phyloP scores from a whole-genome alignment of 2,113 vertebrate genomes.

The Neodon shergylaensis region DNA sequence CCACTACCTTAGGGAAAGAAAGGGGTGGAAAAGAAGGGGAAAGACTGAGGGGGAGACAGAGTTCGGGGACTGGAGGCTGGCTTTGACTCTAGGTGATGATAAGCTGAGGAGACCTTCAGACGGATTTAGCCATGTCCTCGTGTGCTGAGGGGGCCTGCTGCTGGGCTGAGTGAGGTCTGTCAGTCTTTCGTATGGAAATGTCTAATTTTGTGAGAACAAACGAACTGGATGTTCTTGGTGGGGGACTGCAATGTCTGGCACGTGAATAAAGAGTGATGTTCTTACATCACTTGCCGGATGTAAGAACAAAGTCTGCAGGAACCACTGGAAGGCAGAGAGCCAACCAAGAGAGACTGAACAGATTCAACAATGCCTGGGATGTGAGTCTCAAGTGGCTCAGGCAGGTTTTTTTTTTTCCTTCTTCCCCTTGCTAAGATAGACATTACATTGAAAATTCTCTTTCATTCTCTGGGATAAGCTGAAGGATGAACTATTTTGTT shows the following conservation, averaged over 20 bases:
- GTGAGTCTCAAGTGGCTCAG: not conserved
- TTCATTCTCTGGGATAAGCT: slow-evolving; percentile 5
- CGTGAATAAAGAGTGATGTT: not conserved
- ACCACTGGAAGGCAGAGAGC: not conserved
- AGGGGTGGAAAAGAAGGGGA: rapidly evolving
- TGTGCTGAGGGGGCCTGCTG: rapidly evolving
- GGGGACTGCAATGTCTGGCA: rapidly evolving
- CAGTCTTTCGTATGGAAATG: not conserved
- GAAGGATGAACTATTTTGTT: slow-evolving; percentile 2
- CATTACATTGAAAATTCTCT: slow-evolving; percentile 10
- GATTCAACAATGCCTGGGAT: not conserved
- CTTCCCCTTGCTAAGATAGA: not conserved
- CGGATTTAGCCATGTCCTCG: rapidly evolving
- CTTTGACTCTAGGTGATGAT: not conserved
- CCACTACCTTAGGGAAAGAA: not conserved
- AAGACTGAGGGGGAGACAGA: too few species aligned
- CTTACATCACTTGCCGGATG: too few species aligned
- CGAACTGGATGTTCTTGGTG: rapidly evolving
- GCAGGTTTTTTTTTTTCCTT: not conserved
- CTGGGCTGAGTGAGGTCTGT: not conserved
- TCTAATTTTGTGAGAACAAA: not conserved
- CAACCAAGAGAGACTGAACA: not conserved
- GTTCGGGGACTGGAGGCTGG: rapidly evolving
- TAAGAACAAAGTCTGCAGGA: not conserved
- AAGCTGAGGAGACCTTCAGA: not conserved